Conservation (phyloP, 1,140 invertebrate species). For the Drosophila simulans region DNA sequence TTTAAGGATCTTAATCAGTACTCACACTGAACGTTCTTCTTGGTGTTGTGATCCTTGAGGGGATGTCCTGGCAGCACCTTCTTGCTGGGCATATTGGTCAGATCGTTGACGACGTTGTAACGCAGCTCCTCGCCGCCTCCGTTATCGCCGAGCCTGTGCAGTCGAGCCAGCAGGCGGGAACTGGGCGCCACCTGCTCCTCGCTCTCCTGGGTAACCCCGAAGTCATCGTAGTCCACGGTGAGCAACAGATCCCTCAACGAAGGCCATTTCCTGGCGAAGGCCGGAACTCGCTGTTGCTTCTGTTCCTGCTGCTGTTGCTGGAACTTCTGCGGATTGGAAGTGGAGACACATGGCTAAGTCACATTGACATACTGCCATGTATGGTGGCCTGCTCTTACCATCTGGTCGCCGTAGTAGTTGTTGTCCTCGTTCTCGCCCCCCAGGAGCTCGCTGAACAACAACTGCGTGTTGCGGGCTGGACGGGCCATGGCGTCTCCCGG, state of each 20-base stretch:
- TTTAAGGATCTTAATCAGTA: background rate
- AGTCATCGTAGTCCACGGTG: constrained; percentile 65
- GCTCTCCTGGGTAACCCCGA: constrained; percentile 38
- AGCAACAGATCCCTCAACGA: constrained; percentile 65
- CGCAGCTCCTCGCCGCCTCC: constrained; percentile 30
- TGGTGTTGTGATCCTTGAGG: constrained; percentile 69
- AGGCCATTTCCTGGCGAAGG: constrained; percentile 68
- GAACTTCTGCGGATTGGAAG: constrained; percentile 26
- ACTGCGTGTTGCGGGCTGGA: constrained; percentile 47
- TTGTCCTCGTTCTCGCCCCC: constrained; percentile 57
- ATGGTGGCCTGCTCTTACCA: constrained; percentile 38
- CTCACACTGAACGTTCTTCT: constrained; percentile 83
- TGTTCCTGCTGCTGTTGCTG: constrained; percentile 36
- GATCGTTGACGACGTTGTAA: constrained; percentile 41
- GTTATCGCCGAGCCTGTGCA: constrained; percentile 56
- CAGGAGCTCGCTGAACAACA: constrained; percentile 62
- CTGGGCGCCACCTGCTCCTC: constrained; percentile 37
- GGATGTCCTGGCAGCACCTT: constrained; percentile 39
- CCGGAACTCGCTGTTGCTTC: constrained; percentile 21
- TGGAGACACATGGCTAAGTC: background rate
- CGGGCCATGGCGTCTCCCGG: constrained; percentile 59
- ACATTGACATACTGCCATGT: too few relatives aligned
- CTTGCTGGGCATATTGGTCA: constrained; percentile 54
- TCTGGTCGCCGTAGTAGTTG: constrained; percentile 50
- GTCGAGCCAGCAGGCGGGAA: constrained; percentile 52